A percentile compares a stretch with the other conserved stretches of the same genome.
Conservation (phyloP, 2,888 invertebrate genomes). For the Chymomyza procnemis region DNA sequence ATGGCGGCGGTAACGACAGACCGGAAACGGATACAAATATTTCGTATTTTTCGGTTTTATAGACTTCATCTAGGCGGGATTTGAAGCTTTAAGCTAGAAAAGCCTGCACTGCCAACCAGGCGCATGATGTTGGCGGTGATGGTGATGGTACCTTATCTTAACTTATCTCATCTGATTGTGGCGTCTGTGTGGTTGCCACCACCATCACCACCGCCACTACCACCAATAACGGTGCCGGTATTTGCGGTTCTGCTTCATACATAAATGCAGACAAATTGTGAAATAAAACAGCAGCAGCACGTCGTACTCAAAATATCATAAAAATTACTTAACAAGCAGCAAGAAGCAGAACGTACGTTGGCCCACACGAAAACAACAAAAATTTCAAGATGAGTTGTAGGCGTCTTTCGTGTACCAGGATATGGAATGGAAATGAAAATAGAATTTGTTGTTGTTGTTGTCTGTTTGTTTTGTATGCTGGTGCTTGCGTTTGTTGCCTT, state of each 20-base stretch:
- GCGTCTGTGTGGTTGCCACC: not conserved
- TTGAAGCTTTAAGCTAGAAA: constrained; percentile 47
- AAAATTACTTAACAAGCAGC: constrained; percentile 48
- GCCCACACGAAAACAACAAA: not conserved
- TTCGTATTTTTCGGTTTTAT: constrained; percentile 54
- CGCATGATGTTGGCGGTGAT: too few species aligned
- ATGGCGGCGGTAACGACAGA: not conserved
- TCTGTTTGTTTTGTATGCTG: not conserved
- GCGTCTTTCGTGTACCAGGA: not conserved
- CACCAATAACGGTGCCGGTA: not conserved
- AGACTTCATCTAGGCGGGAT: constrained; percentile 51
- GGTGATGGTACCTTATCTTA: not conserved
- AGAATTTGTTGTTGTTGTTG: not conserved
- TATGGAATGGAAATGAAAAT: not conserved
- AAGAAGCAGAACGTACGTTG: not conserved
- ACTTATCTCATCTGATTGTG: not conserved
- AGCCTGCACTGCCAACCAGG: constrained; percentile 18
- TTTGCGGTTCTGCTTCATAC: not conserved
- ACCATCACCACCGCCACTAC: not conserved
- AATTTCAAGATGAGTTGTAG: not conserved
- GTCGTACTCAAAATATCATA: constrained; percentile 47
- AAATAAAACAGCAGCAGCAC: constrained; percentile 35
- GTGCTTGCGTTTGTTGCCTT: not conserved
- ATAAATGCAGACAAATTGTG: constrained; percentile 57
- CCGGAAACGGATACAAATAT: constrained; percentile 57